Base-by-base conservation (phyloP, 2,113 vertebrate genomes). In the Nipponia nippon region DNA sequence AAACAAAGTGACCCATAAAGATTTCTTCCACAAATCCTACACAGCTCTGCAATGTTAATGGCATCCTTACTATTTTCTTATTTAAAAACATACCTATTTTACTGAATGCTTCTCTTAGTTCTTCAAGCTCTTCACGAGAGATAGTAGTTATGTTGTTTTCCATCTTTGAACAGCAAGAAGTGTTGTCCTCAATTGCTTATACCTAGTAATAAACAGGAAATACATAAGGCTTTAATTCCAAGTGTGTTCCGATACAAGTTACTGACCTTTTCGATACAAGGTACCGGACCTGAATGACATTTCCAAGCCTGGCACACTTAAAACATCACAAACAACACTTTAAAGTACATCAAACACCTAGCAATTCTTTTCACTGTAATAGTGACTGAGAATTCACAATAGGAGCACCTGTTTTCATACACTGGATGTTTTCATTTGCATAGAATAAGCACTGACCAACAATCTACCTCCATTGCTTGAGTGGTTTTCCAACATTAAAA, bases 81-180 rank as follows among this genome's bases (percentile, higher is more conserved):
- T 27, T 36, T 66, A 77, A 62, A 62, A 83, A 73, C 96, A 65
- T 96, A 99, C 99, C 99, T 70, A 99, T 99, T 98, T 99, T 99
- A 92, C 98, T 96, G 85, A 99, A 99, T 29, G 99, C 99, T 87
- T 99, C 99, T 89, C 98, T 98, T 40, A 99, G 98, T 5, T 99
- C 99, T 66, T 99, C 99, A 91, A 99, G 98, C 91, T 99, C 99
- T 49, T 99, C 99, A 86, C 98, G 96, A 83, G 99, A 98, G 95
- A 99, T 99, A 87, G 99, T 99, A 13, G 99, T 99, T 81, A 99
- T 65, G 13, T 98, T 98, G 91, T 98, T 98, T 95, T 98, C 99
- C 99, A 99, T 99, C 52, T 95, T 63, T 36, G 89, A n/a, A 65
- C 53, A 87, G 69, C 69, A 73, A 40, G 10, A 91, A 87, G 40